Base-by-base conservation (phyloP, 2,888 invertebrate species). In the Platycheirus albimanus region DNA sequence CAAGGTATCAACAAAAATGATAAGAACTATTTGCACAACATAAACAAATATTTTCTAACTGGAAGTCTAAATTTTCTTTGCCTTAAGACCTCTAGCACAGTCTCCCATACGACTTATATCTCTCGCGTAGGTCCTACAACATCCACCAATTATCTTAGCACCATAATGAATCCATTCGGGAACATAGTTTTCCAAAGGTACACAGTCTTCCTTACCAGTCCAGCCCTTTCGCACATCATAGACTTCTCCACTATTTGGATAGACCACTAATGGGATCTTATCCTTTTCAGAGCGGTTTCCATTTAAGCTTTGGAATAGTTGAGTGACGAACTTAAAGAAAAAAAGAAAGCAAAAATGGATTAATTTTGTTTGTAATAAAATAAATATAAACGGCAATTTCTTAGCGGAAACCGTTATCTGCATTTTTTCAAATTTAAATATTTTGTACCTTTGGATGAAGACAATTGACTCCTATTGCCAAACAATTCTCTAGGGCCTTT, bases 401-500 rank as follows among this genome's bases (percentile, higher is more conserved):
- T n/a, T n/a, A n/a, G n/a, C n/a, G n/a, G n/a, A n/a, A n/a, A n/a
- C n/a, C n/a, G n/a, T n/a, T n/a, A n/a, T n/a, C n/a, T n/a, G n/a
- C n/a, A n/a, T n/a, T n/a, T n/a, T n/a, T n/a, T n/a, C n/a, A n/a
- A n/a, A n/a, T n/a, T n/a, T n/a, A n/a, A n/a, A n/a, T n/a, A n/a
- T n/a, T n/a, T n/a, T n/a, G 0, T 45, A 88, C 88, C 84, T 88
- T 87, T 0, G 96, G 96, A 78, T 94, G 92, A 49, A 96, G 93
- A 91, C 98, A 99, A 91, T 99, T 99, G 0, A 97, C 94, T 3
- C 98, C 98, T 47, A 98, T 93, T 0, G 96, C 98, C 13, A 97
- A 92, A 83, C 98, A 92, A 87, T 93, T 93, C 10, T 93, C 92
- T 5, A 92, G 90, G 0, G 88, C 87, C 89, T 96, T 96, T n/a